A percentile compares a stretch with the other conserved stretches of the same genome.
These are phyloP conservation scores for Tipula confusa DNA, from an alignment of 2,888 invertebrate genomes.

Conservation along the genomic window DNA sequence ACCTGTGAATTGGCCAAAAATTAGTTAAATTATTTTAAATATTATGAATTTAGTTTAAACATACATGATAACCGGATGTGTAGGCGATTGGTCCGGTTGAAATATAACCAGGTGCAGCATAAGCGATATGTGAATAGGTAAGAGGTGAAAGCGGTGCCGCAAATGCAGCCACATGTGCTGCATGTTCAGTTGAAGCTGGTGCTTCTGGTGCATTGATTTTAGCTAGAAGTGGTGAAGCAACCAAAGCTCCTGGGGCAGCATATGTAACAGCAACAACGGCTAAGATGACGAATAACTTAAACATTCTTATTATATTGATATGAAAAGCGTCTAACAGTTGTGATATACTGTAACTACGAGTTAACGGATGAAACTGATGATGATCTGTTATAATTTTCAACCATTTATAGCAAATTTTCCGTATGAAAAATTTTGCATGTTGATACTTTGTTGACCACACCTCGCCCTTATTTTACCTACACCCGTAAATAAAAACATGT, in stretches of 20 bases:
- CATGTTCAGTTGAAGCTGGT: conserved; percentile 40
- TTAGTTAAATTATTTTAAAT: not conserved
- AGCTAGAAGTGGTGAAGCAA: conserved; percentile 35
- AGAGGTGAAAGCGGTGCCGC: conserved; percentile 30
- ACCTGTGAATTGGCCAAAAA: conserved; percentile 33
- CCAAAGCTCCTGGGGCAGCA: conserved; percentile 36
- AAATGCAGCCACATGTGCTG: conserved; percentile 39
- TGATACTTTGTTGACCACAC: not conserved
- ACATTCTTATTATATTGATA: not conserved
- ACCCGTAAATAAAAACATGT: not conserved
- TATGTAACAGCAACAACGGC: conserved; percentile 36
- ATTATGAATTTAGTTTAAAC: not conserved
- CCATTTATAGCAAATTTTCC: conserved; percentile 5
- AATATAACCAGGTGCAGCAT: conserved; percentile 28
- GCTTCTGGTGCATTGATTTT: conserved; percentile 38
- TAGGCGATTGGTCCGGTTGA: conserved; percentile 33
- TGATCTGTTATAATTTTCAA: not conserved
- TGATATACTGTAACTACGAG: conserved; percentile 6
- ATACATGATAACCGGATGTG: not conserved
- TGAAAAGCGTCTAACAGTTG: not conserved
- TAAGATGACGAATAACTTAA: conserved; percentile 32
- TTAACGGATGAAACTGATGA: not conserved
- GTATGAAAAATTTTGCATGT: not conserved
- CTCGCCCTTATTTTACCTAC: not conserved
- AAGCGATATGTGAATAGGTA: conserved; percentile 29